These are phyloP conservation scores for Coluber constrictor DNA, from an alignment of 2,797 vertebrate genomes.

Conservation along the genomic window DNA sequence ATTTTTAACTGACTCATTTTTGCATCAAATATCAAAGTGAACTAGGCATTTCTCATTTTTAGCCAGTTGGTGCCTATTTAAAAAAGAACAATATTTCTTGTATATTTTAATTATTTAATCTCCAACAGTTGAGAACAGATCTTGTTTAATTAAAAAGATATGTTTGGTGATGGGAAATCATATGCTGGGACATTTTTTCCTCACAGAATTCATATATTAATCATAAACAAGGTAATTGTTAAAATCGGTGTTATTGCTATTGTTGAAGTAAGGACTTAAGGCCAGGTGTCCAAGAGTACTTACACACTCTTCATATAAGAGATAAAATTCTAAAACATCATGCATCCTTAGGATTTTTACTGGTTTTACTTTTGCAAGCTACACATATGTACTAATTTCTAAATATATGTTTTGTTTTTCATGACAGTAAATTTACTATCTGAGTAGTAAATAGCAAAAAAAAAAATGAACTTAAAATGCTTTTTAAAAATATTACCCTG, in stretches of 20 bases:
- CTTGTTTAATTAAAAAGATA: not conserved
- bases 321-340: not conserved
- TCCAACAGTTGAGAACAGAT: not conserved
- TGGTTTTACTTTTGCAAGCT: not conserved
- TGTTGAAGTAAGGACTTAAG: not conserved
- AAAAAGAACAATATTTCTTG: slow-evolving; percentile 48
- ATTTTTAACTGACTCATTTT: not conserved
- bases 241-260: not conserved
- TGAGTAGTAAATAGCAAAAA: not conserved
- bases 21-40: not conserved
- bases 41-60: slow-evolving; percentile 33
- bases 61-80: slow-evolving; percentile 65
- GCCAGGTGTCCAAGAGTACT: not conserved
- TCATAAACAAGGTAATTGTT: not conserved
- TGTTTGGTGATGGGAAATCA: not conserved
- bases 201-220: not conserved
- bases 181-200: not conserved
- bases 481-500: not conserved
- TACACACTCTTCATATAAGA: not conserved
- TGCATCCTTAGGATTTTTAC: not conserved
- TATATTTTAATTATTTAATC: not conserved
- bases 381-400: not conserved
- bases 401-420: not conserved
- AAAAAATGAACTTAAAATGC: not conserved
- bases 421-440: not conserved